Base-by-base conservation (phyloP, 2,797 vertebrate species). In the Euthynnus affinis region DNA sequence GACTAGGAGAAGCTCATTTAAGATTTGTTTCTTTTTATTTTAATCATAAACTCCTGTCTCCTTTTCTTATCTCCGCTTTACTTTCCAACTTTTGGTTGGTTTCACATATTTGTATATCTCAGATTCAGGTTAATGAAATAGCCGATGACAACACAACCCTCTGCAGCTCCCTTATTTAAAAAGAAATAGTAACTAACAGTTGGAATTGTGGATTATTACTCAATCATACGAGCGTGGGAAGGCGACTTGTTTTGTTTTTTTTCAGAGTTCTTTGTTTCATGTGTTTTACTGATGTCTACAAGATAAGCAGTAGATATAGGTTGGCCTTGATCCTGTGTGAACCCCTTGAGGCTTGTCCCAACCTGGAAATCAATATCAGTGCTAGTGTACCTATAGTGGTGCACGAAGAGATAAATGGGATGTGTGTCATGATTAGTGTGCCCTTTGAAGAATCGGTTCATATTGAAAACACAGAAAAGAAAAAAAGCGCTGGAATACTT, bases 251-350 rank as follows among this genome's bases (percentile, higher is more conserved):
- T 78, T 72, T 67, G 56, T 9, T 71, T 78, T 72, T 67, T 59
- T 9, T 46, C 20, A 48, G 5, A 68, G 12, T 40, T 0, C 15
- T 56, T 60, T 63, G 20, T 62, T 34, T 69, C 18, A 52, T 72
- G 23, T 64, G 71, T 77, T 67, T 74, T 55, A 55, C 37, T 52
- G 20, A 53, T 74, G 48, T 32, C 64, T 59, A 44, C 77, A 61
- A 79, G 53, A 68, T 37, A 70, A 55, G 44, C 64, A 66, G 42
- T n/a, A 32, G 29, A 17, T 82, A 87, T 80, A 74, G 86, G 89
- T 68, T 77, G 81, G 70, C 82, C 76, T 84, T 89, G 81, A 88
- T 82, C 80, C 74, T 52, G 22, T 80, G 61, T 29, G 29, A 87
- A 76, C 68, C 72, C 40, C 29, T 60, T 58, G 15, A 74, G 53